Evolutionary conservation across 1,140 invertebrate species (phyloP).

Genomic region (Magallana ariakensis): DNA sequence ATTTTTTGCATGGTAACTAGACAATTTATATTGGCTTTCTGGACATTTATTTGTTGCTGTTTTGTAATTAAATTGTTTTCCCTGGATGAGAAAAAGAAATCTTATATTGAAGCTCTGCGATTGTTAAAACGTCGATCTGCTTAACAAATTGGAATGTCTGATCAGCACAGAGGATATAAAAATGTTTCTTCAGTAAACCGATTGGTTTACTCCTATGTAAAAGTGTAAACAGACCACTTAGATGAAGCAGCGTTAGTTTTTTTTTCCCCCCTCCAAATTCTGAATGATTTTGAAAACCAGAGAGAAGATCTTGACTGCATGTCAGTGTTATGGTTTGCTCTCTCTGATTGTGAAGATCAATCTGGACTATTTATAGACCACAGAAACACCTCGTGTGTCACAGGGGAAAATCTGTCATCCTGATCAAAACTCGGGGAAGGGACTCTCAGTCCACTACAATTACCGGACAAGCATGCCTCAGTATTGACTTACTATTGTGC

Average conservation of each 20-base stretch:
- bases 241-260: background rate
- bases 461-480: background rate
- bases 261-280: background rate
- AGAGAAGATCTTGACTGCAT: background rate
- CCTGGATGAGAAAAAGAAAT: slow-evolving; percentile 18
- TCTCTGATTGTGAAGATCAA: slow-evolving; percentile 33
- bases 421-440: background rate
- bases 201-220: background rate
- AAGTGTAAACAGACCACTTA: background rate
- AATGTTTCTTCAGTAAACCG: background rate
- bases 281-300: slow-evolving; percentile 2
- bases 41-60: background rate
- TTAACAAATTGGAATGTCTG: slow-evolving; percentile 8
- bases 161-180: background rate
- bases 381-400: slow-evolving; percentile 25
- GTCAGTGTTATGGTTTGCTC: background rate
- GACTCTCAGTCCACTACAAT: background rate
- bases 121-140: background rate
- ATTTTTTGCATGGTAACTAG: background rate
- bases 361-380: slow-evolving; percentile 14
- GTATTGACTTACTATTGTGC: background rate
- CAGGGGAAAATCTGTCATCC: slow-evolving; percentile 26
- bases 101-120: background rate
- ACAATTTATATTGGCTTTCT: background rate
- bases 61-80: background rate